Evolutionary conservation across 2,888 invertebrate species (phyloP), one percentile per base, ranked within the genome.

Genomic region (Leptopilina myrica): DNA sequence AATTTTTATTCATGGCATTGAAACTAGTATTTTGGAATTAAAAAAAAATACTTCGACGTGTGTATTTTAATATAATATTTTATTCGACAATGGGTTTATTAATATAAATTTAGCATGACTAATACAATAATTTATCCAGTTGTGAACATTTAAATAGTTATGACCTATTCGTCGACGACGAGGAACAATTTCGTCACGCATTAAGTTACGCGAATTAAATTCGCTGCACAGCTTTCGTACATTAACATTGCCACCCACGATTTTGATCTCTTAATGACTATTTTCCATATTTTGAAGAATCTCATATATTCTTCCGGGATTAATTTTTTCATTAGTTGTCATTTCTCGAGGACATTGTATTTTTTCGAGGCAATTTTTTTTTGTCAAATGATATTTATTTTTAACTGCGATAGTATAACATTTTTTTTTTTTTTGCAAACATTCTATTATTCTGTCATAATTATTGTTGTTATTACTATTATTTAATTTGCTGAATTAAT

Each of bases 101-200:
- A 88, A 89, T 89, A 88, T 86, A 89, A 90, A 89, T 87, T 89
- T 85, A 87, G 88, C 87, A 87, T 90, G 90, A 90, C 90, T 89
- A 88, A 91, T 89, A 87, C 87, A 89, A 90, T 88, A 88, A 90
- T 90, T 91, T 88, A 88, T 88, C 87, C 87, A 82, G 86, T 85
- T 84, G 80, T 86, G 85, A 85, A 86, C 87, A 86, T 89, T 90
- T 90, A 90, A 91, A 90, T 88, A 90, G 88, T 90, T 89, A 89
- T 87, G 90, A 90, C 88, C 90, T 87, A 87, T 85, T 87, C 85
- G 85, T 85, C 85, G 85, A 79, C 85, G 85, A 79, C 84, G 81
- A 86, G 86, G 84, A 87, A 87, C 88, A 83, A 88, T 89, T 90
- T 87, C 88, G 88, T 90, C 90, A 89, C 89, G 87, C 87, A 86